phyloP scores from a whole-genome alignment of 2,797 vertebrate species.

The Labeo calbasu region DNA sequence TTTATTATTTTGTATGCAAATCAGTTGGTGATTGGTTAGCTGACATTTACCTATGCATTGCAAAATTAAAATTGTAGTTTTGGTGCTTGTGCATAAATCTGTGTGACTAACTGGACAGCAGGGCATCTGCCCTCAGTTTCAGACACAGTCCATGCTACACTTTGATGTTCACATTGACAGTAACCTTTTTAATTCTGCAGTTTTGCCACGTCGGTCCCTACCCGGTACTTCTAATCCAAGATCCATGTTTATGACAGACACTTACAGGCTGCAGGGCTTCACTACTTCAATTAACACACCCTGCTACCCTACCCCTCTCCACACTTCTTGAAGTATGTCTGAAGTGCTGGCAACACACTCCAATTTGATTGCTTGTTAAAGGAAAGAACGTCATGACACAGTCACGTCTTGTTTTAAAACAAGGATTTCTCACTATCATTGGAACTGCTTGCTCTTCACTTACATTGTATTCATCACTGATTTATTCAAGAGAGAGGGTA shows the following conservation, averaged over 20 bases:
- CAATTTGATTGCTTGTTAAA: constrained; percentile 74
- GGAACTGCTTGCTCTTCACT: constrained; percentile 6
- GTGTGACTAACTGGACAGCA: neutral
- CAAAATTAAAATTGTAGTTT: neutral
- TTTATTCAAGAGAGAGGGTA: constrained; percentile 27
- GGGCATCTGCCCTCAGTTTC: constrained; percentile 58
- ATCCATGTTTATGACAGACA: constrained; percentile 29
- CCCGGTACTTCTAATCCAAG: constrained; percentile 25
- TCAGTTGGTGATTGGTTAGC: neutral
- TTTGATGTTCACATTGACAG: constrained; percentile 10
- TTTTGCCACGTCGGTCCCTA: constrained; percentile 19
- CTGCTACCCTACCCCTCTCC: constrained; percentile 63
- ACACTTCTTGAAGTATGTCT: constrained; percentile 57
- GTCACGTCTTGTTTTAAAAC: constrained; percentile 45
- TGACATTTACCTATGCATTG: neutral
- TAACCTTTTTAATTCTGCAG: neutral
- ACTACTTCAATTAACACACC: constrained; percentile 57
- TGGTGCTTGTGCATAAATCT: neutral
- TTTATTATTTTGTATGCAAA: neutral
- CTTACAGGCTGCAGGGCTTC: constrained; percentile 55
- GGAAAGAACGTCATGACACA: constrained; percentile 44
- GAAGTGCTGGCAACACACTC: constrained; percentile 65
- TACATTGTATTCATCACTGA: constrained; percentile 14
- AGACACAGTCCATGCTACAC: neutral
- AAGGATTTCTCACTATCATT: constrained; percentile 27